Evolutionary conservation across 2,797 vertebrate genomes (phyloP), one percentile per base, ranked within the genome.

Genomic region (Poeciliopsis infans): DNA sequence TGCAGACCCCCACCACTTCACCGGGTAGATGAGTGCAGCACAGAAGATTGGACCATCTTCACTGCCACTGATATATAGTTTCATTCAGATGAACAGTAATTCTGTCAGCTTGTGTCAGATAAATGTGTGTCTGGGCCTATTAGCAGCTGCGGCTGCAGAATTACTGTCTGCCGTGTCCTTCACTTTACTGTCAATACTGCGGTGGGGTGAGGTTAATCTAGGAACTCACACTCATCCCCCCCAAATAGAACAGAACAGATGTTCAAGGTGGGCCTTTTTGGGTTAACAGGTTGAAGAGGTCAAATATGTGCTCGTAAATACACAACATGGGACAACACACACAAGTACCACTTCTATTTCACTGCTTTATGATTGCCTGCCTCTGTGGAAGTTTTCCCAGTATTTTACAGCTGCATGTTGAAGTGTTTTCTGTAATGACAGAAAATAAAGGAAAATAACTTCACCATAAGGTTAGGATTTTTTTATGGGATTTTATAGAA

Each of bases 151-250:
- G 86, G 86, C 68, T 72, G 39, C 92, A 95, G 93, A 95, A 94
- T 97, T 96, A 96, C 96, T 84, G 95, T 92, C 95, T 86, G 87
- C 31, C 41, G 93, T 94, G 96, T 96, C 97, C 97, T 97, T 97
- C 95, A 86, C 88, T 93, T 90, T 86, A 90, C 86, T 93, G 91
- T 95, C 91, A 83, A 90, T 95, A 95, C 93, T 91, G 82, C 2
- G 77, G 8, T 0, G 3, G 72, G 36, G 68, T 43, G 46, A 74
- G 66, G 55, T 47, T 46, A 80, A 61, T 86, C 72, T 82, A 41
- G 69, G 76, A 77, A 76, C 64, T 59, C 74, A 75, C 47, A 71
- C 79, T 1, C 66, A 11, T n/a, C 53, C 71, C 55, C 71, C 55
- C 79, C 85, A 57, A 83, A 86, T 79, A 71, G 81, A 72, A 72